These are phyloP conservation scores for Aporrectodea caliginosa DNA, from an alignment of 1,140 invertebrate genomes.

Conservation along the genomic window DNA sequence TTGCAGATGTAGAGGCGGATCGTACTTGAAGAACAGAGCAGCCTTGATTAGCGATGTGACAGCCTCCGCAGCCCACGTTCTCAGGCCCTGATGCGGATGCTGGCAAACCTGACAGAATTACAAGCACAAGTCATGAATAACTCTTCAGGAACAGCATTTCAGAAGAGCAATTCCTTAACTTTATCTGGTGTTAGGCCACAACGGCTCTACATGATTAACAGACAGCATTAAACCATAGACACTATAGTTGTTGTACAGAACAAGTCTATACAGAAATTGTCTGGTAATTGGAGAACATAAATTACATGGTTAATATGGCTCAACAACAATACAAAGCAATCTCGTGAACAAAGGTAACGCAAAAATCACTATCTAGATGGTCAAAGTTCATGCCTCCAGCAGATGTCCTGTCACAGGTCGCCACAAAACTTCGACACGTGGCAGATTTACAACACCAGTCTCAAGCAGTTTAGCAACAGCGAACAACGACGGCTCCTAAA, in stretches of 20 bases:
- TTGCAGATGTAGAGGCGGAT: slow-evolving; percentile 76
- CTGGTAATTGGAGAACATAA: too few relatives aligned
- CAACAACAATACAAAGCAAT: too few relatives aligned
- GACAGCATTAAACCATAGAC: too few relatives aligned
- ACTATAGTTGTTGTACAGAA: too few relatives aligned
- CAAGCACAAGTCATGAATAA: not conserved
- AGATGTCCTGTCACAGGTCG: slow-evolving; percentile 92
- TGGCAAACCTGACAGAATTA: slow-evolving; percentile 74
- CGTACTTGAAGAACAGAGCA: slow-evolving; percentile 73
- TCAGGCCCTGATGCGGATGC: slow-evolving; percentile 89
- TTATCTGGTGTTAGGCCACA: too few relatives aligned
- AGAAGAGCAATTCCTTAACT: slow-evolving; percentile 11
- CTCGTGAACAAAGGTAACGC: too few relatives aligned
- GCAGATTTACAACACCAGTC: slow-evolving; percentile 90
- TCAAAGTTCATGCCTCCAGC: slow-evolving; percentile 67
- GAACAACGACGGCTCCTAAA: slow-evolving; percentile 88
- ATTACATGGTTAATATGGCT: too few relatives aligned
- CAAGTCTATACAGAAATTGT: too few relatives aligned
- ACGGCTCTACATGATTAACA: too few relatives aligned
- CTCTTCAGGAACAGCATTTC: not conserved
- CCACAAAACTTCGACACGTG: slow-evolving; percentile 91
- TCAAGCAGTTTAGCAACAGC: slow-evolving; percentile 95
- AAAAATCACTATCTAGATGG: too few relatives aligned
- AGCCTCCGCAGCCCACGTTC: slow-evolving; percentile 96
- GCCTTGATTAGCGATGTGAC: slow-evolving; percentile 90